Evolutionary conservation across 2,888 invertebrate species (phyloP).

Genomic region (Melanostoma mellinum): DNA sequence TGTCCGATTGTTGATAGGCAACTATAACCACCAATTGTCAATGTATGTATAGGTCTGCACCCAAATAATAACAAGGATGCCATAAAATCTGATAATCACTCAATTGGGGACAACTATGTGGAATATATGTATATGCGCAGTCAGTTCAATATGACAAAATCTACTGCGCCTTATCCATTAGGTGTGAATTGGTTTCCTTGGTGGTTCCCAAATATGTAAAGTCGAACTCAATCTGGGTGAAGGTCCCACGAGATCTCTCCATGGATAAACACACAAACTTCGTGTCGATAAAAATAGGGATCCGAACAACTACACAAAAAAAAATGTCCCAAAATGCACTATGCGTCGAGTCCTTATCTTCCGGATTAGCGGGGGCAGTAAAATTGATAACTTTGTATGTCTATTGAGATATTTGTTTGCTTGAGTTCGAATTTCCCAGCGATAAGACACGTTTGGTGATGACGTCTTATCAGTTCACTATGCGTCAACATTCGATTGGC

Average conservation of each 20-base stretch:
- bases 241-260: slow-evolving; percentile 65
- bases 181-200: slow-evolving; percentile 58
- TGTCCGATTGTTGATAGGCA: slow-evolving; percentile 42
- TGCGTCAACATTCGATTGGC: slow-evolving; percentile 55
- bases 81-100: slow-evolving; percentile 62
- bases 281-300: slow-evolving; percentile 29
- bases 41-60: not conserved
- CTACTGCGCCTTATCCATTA: slow-evolving; percentile 18
- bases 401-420: not conserved
- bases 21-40: slow-evolving; percentile 26
- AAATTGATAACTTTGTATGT: slow-evolving; percentile 52
- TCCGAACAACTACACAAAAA: not conserved
- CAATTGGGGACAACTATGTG: slow-evolving; percentile 53
- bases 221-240: slow-evolving; percentile 64
- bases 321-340: slow-evolving; percentile 4
- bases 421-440: slow-evolving; percentile 27
- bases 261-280: slow-evolving; percentile 18
- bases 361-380: slow-evolving; percentile 70
- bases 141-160: slow-evolving; percentile 26
- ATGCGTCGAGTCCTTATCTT: slow-evolving; percentile 54
- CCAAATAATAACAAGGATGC: slow-evolving; percentile 13
- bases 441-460: slow-evolving; percentile 38
- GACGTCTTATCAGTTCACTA: slow-evolving; percentile 32
- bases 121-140: too few species aligned
- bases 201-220: slow-evolving; percentile 61